Base-by-base conservation (phyloP, 1,140 invertebrate species). In the Drosophila erecta region DNA sequence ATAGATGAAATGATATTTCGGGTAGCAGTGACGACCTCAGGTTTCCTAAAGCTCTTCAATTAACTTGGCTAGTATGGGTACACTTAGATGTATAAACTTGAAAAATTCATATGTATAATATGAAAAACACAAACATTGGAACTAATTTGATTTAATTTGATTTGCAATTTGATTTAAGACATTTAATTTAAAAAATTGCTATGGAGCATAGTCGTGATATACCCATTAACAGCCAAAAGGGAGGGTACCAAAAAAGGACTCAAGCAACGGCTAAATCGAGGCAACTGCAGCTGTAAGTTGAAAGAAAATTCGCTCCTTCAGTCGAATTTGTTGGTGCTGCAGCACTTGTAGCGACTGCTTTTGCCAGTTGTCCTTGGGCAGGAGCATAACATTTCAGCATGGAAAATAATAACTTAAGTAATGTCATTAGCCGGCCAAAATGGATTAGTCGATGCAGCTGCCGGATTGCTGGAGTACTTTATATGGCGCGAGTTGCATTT, bases 361-460 rank as follows among this genome's bases (percentile, higher is more conserved):
- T 22, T 44, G 64, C 41, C 43, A 70, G 43, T 57, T 80, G 73
- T 72, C 79, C 81, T 86, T 86, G 83, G 67, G 43, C 50, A 50
- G 44, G 8, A 58, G 81, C 62, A 78, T 83, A 59, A 59, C 79
- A 79, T 87, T 87, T 83, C 83, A 87, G 76, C 66, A 79, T 74
- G 58, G 76, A 79, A 87, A 87, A 89, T 87, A 87, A 87, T 87
- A 87, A 89, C 84, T 87, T 89, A 87, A 89, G 83, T 87, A 87
- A 87, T 87, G 76, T 87, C 83, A 87, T 87, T 87, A 89, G 61
- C 62, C 51, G 79, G 70, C 71, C 65, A 71, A 76, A 89, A 79
- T 79, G 83, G 84, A 87, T 87, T 87, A 87, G 71, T 89, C 76
- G 57, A 62, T 79, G 33, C 73, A 44, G 51, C 58, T 15, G 57